Evolutionary conservation across 2,888 invertebrate genomes (phyloP).

Genomic region (Thymelicus lineola): DNA sequence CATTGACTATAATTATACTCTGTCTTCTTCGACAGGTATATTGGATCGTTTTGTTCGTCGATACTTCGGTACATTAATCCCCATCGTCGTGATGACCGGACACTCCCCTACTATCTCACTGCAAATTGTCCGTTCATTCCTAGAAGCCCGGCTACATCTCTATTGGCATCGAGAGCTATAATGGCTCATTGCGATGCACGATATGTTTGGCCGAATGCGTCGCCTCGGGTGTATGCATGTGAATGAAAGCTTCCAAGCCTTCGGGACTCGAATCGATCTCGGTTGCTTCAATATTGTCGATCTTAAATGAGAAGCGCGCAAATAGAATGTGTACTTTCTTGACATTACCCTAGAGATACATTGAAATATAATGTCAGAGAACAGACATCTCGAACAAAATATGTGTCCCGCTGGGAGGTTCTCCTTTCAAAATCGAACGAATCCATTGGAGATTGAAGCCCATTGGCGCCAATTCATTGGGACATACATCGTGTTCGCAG

Average conservation of each 20-base stretch:
- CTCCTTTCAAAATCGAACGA: too few relatives aligned
- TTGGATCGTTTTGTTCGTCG: constrained; percentile 45
- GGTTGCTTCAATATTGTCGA: constrained; percentile 14
- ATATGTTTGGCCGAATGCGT: constrained; percentile 61
- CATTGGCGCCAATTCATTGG: too few relatives aligned
- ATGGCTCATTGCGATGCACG: constrained; percentile 67
- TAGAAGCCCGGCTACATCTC: constrained; percentile 60
- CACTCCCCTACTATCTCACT: constrained; percentile 65
- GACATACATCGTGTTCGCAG: too few relatives aligned
- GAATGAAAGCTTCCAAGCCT: constrained; percentile 51
- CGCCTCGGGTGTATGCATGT: constrained; percentile 67
- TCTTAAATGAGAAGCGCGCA: constrained; percentile 12
- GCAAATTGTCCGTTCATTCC: constrained; percentile 60
- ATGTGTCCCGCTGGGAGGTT: too few relatives aligned
- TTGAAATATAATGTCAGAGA: too few relatives aligned
- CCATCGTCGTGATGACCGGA: constrained; percentile 61
- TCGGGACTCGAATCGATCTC: constrained; percentile 17
- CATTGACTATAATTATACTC: constrained; percentile 47
- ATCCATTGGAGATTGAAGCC: too few relatives aligned
- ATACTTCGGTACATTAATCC: constrained; percentile 55
- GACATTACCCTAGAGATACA: neutral
- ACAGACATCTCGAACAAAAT: too few relatives aligned
- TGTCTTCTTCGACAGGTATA: constrained; percentile 43
- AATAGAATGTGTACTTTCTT: neutral
- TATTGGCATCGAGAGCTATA: constrained; percentile 65